phyloP scores from a whole-genome alignment of 2,888 invertebrate species.

The Azorinus chamasolen region DNA sequence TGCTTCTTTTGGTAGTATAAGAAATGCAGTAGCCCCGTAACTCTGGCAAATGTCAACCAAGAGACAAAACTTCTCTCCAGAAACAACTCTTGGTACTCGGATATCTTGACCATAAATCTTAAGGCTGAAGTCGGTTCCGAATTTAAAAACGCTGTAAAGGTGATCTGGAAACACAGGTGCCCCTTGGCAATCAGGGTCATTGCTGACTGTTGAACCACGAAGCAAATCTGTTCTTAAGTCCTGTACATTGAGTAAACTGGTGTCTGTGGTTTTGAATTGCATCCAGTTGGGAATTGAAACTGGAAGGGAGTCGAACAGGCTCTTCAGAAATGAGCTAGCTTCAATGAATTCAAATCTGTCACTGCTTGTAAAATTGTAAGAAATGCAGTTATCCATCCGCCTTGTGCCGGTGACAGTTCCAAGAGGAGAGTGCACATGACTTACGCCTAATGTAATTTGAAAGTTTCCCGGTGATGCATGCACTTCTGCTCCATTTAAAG shows the following conservation, averaged over 20 bases:
- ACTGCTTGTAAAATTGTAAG: slow-evolving; percentile 28
- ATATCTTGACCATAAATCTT: slow-evolving; percentile 33
- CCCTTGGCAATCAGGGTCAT: slow-evolving; percentile 25
- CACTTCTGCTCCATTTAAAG: slow-evolving; percentile 15
- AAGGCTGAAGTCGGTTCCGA: slow-evolving; percentile 29
- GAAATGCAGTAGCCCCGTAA: slow-evolving; percentile 37
- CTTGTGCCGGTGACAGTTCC: too few species aligned
- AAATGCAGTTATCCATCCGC: slow-evolving; percentile 15
- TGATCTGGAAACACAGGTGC: slow-evolving; percentile 48
- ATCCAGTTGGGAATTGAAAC: slow-evolving; percentile 37
- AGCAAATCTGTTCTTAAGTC: slow-evolving; percentile 46
- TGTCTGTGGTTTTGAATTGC: slow-evolving; percentile 6
- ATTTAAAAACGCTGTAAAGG: slow-evolving; percentile 47
- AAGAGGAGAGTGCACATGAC: too few species aligned
- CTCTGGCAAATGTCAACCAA: slow-evolving; percentile 50
- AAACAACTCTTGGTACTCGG: slow-evolving; percentile 26
- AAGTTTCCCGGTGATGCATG: background rate
- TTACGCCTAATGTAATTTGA: background rate
- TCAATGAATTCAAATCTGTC: slow-evolving; percentile 45
- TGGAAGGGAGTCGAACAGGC: slow-evolving; percentile 15
- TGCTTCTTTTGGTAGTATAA: slow-evolving; percentile 53
- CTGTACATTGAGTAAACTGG: slow-evolving; percentile 28
- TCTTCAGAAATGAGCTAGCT: slow-evolving; percentile 33
- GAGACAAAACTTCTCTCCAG: slow-evolving; percentile 37
- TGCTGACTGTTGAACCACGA: slow-evolving; percentile 35